Percentiles rank a stretch among this genome's conserved stretches.
Evolutionary conservation across 2,888 invertebrate species (phyloP).

Genomic region (Meloe dianella): DNA sequence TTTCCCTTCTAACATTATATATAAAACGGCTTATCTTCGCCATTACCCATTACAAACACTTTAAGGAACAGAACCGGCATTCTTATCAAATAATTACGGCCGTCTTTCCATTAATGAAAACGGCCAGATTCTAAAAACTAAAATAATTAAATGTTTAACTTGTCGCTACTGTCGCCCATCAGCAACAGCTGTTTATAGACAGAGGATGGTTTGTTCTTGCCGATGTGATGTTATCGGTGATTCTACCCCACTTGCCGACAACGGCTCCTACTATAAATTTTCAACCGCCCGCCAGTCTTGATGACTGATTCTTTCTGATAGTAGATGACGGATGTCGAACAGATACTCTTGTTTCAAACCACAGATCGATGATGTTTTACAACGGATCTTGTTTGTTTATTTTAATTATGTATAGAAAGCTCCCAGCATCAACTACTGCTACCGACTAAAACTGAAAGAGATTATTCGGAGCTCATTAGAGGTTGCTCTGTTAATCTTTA

Average conservation of each 20-base stretch:
- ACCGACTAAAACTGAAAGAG: background rate
- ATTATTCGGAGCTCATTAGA: background rate
- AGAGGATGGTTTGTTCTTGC: conserved; percentile 37
- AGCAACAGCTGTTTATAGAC: conserved; percentile 35
- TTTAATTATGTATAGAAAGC: background rate
- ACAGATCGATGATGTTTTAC: conserved; percentile 7
- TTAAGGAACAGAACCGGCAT: conserved; percentile 42
- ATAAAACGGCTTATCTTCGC: conserved; percentile 39
- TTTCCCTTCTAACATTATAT: conserved; percentile 18
- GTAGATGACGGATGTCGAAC: conserved; percentile 8
- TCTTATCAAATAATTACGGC: conserved; percentile 44
- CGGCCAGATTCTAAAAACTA: conserved; percentile 32
- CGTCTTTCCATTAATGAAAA: conserved; percentile 35
- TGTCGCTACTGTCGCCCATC: conserved; percentile 36
- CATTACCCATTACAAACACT: conserved; percentile 46
- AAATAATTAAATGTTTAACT: conserved; percentile 39
- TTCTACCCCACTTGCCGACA: background rate
- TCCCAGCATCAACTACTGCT: background rate
- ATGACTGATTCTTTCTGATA: conserved; percentile 7
- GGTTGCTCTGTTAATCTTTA: background rate
- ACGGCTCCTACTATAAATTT: background rate
- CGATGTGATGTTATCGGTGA: conserved; percentile 34
- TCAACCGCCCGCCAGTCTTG: background rate
- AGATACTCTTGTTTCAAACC: background rate
- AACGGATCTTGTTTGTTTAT: conserved; percentile 1